Evolutionary conservation across 2,888 invertebrate genomes (phyloP).

Genomic region (Liopterus haemorrhoidalis): DNA sequence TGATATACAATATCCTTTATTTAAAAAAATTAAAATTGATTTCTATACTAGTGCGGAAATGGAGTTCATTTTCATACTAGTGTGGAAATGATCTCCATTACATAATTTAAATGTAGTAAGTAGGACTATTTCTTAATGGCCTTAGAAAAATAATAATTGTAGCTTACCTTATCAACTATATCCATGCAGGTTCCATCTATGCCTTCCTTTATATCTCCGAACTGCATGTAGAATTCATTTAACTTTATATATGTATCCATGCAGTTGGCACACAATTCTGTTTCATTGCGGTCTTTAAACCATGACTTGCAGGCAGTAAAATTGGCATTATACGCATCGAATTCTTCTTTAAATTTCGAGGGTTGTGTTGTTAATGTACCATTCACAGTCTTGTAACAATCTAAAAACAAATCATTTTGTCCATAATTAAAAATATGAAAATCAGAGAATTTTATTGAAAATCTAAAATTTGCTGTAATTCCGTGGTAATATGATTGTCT

Average conservation of each 20-base stretch:
- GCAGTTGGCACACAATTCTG: conserved; percentile 51
- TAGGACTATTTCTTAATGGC: conserved; percentile 7
- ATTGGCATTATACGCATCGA: conserved; percentile 43
- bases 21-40: no score
- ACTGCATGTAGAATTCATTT: conserved; percentile 53
- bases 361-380: conserved; percentile 42
- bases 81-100: no score
- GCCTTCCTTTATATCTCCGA: conserved; percentile 54
- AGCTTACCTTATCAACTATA: conserved; percentile 60
- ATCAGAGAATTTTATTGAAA: conserved; percentile 1
- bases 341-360: conserved; percentile 50
- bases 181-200: conserved; percentile 59
- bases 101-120: conserved; percentile 3
- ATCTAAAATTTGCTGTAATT: neutral
- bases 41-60: no score
- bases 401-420: conserved; percentile 43
- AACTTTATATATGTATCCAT: conserved; percentile 50
- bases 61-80: no score
- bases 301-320: no score
- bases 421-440: conserved; percentile 6
- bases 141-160: no score
- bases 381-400: conserved; percentile 51
- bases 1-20: no score
- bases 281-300: no score
- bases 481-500: no score